phyloP scores from a whole-genome alignment of 37 sponge, comb jelly and placozoan genomes.

The Spongilla lacustris region DNA sequence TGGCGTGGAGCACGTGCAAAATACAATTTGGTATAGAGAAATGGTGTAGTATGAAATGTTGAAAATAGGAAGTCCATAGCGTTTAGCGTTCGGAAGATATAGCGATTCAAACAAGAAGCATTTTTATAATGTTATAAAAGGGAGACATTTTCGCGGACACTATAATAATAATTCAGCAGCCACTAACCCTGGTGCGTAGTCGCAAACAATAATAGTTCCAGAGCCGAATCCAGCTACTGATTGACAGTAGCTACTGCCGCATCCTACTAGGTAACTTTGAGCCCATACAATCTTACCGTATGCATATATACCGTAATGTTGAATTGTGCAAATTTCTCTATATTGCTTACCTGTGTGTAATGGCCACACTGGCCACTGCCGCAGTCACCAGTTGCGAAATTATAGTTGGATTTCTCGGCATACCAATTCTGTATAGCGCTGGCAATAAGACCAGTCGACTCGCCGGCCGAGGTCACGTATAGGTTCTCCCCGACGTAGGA shows the following conservation, averaged over 20 bases:
- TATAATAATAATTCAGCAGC: not conserved
- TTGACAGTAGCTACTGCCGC: constrained; percentile 17
- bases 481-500: constrained; percentile 18
- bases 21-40: too few relatives aligned
- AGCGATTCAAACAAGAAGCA: too few relatives aligned
- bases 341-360: not conserved
- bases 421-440: not conserved
- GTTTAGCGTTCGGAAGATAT: too few relatives aligned
- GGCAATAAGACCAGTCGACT: not conserved
- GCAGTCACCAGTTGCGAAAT: not conserved
- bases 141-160: too few relatives aligned
- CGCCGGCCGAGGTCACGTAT: not conserved
- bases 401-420: not conserved
- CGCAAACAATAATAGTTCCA: constrained; percentile 12
- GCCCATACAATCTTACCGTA: constrained; percentile 17
- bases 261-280: not conserved
- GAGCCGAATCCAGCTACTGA: not conserved
- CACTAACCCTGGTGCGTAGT: constrained; percentile 46
- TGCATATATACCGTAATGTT: not conserved
- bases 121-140: too few relatives aligned
- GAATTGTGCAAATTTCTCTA: not conserved
- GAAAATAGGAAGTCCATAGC: too few relatives aligned
- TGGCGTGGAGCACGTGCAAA: too few relatives aligned
- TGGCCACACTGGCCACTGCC: not conserved
- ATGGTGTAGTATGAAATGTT: too few relatives aligned